Evolutionary conservation across 1,140 invertebrate species (phyloP), one percentile per base, ranked within the genome.

Genomic region (Calephelis nemesis): DNA sequence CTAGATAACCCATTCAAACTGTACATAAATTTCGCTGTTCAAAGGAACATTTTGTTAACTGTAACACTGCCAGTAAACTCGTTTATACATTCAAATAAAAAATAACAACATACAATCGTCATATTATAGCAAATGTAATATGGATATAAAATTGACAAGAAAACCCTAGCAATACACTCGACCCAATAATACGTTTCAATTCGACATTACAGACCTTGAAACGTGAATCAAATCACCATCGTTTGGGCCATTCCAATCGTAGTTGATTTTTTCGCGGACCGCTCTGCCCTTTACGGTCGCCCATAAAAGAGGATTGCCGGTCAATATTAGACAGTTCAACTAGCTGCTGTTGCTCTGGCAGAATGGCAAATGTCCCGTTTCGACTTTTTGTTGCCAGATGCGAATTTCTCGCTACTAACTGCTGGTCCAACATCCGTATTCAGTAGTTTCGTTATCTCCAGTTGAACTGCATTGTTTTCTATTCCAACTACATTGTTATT

Each of bases 211-310:
- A 60, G 11, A 60, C 54, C 54, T 45, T 60, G 54, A 67, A 69
- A 62, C 60, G 73, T 72, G 75, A 75, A 78, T 76, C 69, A 77
- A 79, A 84, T 84, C 83, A 84, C 77, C 81, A 84, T 84, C 77
- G 68, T 67, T 72, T 65, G 72, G 67, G 66, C 71, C 70, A 71
- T 69, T 63, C 77, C 74, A 74, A 75, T 54, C 54, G 65, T 30
- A 74, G 65, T 75, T 52, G 67, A 70, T 76, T 83, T 80, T 80
- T 81, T 74, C 73, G 69, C 70, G 67, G 69, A 68, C 74, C 71
- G 65, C 71, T 69, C 72, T 67, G 71, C 68, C 77, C 68, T 77
- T 84, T 79, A 78, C 75, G 74, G 73, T 65, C 50, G 64, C 71
- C 71, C 69, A 76, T 83, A 82, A 83, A 83, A 78, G 65, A 52